Conservation (phyloP, 1,140 invertebrate genomes). For the Apis laboriosa region DNA sequence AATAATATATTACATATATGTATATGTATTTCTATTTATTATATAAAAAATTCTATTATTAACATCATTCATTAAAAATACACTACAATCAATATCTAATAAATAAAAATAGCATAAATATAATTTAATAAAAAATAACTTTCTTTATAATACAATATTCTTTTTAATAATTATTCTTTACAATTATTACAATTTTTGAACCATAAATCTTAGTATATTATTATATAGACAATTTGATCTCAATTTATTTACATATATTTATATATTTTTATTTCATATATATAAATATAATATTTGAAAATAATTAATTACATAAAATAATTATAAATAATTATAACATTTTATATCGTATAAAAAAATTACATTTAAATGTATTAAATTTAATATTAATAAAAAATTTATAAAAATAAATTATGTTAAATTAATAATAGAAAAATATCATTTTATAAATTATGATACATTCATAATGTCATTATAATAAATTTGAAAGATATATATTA, state of each 20-base stretch:
- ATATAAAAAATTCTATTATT: not conserved
- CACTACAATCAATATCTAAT: not conserved
- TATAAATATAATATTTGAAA: not conserved
- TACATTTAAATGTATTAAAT: not conserved
- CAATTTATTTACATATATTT: not conserved
- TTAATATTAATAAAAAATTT: not conserved
- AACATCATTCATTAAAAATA: not conserved
- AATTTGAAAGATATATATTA: too few relatives aligned
- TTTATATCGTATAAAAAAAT: too few relatives aligned
- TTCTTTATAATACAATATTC: not conserved
- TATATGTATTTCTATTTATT: not conserved
- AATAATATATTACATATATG: not conserved
- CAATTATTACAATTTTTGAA: not conserved
- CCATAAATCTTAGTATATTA: not conserved
- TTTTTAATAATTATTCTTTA: not conserved
- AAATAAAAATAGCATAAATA: too few relatives aligned
- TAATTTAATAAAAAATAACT: not conserved
- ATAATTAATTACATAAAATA: not conserved
- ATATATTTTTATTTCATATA: not conserved
- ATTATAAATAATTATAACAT: too few relatives aligned
- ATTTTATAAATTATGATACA: too few relatives aligned
- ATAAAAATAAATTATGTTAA: too few relatives aligned
- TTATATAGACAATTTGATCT: not conserved
- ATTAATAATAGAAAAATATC: too few relatives aligned
- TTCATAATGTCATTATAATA: too few relatives aligned